Conservation (phyloP, 2,797 vertebrate species). For the Meriones psammophilus region DNA sequence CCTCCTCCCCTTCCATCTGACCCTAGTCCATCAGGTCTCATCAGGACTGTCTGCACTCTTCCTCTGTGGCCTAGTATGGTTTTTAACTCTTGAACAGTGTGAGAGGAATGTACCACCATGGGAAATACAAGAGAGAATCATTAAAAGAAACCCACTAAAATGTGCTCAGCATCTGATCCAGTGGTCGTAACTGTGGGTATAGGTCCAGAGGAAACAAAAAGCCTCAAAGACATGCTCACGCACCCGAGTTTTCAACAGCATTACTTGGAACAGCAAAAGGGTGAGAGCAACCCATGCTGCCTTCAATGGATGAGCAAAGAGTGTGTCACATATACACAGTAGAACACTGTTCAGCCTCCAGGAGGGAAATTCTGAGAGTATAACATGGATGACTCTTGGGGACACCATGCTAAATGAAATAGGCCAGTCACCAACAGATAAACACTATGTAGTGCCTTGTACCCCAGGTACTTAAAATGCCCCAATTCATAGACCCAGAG, state of each 20-base stretch:
- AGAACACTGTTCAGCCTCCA: neutral
- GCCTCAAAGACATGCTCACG: neutral
- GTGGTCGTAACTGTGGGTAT: neutral
- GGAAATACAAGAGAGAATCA: neutral
- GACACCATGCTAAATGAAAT: neutral
- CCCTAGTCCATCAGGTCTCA: too few relatives aligned
- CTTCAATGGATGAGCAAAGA: neutral
- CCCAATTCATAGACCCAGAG: neutral
- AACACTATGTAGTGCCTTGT: too few relatives aligned
- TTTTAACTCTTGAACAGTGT: neutral
- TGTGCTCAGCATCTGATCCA: neutral
- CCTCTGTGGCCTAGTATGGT: neutral
- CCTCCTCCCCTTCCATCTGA: too few relatives aligned
- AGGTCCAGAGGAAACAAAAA: neutral
- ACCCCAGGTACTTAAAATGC: neutral
- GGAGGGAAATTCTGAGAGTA: neutral
- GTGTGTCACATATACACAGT: rapidly evolving
- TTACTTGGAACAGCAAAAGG: neutral
- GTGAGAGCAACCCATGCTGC: too few relatives aligned
- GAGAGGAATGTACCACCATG: neutral
- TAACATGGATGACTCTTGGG: neutral
- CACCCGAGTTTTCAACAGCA: neutral
- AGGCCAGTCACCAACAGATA: neutral
- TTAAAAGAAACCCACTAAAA: neutral
- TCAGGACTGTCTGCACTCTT: too few relatives aligned